Evolutionary conservation across 1,140 invertebrate species (phyloP), one percentile per base, ranked within the genome.

Genomic region (Prorops nasuta): DNA sequence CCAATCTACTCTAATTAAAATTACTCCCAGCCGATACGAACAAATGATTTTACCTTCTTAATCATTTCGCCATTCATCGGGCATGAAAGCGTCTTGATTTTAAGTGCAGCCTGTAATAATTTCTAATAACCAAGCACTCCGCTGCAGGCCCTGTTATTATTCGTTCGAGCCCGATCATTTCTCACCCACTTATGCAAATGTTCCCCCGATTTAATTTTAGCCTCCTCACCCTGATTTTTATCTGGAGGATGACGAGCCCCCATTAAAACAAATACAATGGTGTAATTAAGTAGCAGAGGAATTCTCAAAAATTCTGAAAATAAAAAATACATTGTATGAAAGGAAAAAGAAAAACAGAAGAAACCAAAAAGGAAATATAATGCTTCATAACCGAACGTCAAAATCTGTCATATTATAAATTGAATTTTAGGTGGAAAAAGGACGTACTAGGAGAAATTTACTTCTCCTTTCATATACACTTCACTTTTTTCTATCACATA

Each of bases 51-150:
- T 54, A 64, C 68, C 64, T 64, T 68, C 69, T 74, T 72, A 74
- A 75, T 76, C 69, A 76, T 71, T n/a, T 68, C 61, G 62, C 70
- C 59, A 76, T 76, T 76, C 74, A 76, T 71, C 66, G 62, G n/a
- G n/a, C 56, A 67, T 76, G 74, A 76, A 76, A 76, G 74, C 72
- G 67, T 71, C 69, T 69, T 76, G 72, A 76, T 76, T 76, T 72
- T 72, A 74, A 74, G 67, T 71, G 69, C 56, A 56, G 63, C 58
- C 67, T 74, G 63, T 72, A 73, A 73, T 74, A 74, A 74, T 74
- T 74, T 74, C 66, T 72, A 71, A 74, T 74, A 74, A 71, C 64
- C 64, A 65, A 53, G 61, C 56, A 62, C 54, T 64, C 60, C 48
- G 53, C 51, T n/a, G n/a, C 41, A 44, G 60, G 56, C 58, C 63